These are phyloP conservation scores for Cathartes aura DNA, from an alignment of 2,113 vertebrate genomes.

Conservation along the genomic window DNA sequence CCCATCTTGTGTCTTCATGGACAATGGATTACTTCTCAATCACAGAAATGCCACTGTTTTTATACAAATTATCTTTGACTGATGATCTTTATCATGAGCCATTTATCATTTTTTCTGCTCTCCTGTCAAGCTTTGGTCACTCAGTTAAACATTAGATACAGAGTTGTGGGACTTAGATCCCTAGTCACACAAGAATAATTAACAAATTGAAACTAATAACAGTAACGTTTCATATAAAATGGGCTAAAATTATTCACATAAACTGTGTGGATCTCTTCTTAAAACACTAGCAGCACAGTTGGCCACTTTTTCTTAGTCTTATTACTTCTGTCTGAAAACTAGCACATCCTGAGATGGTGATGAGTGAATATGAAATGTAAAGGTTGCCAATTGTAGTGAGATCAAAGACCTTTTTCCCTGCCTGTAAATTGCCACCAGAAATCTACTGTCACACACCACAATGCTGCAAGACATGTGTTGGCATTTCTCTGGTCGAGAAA, in stretches of 20 bases:
- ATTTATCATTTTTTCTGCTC: background rate
- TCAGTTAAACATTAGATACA: background rate
- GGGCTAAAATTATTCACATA: background rate
- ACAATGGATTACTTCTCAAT: background rate
- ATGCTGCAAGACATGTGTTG: slow-evolving; percentile 9
- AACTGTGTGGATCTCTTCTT: background rate
- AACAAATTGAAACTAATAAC: background rate
- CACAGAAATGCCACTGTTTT: background rate
- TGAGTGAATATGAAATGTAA: background rate
- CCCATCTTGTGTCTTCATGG: background rate
- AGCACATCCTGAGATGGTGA: background rate
- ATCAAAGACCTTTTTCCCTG: slow-evolving; percentile 12
- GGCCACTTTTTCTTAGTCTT: background rate
- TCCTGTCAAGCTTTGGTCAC: background rate
- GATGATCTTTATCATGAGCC: background rate
- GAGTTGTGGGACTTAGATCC: background rate
- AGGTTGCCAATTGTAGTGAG: background rate
- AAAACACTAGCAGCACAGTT: background rate
- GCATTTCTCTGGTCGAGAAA: slow-evolving; percentile 47
- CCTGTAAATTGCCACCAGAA: slow-evolving; percentile 19
- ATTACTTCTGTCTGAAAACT: background rate
- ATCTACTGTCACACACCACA: background rate
- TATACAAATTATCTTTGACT: background rate
- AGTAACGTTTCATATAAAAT: background rate
- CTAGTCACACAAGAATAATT: background rate